Percentiles rank a stretch among this genome's conserved stretches.
Evolutionary conservation across 2,113 vertebrate genomes (phyloP).

Genomic region (Trachemys scripta): DNA sequence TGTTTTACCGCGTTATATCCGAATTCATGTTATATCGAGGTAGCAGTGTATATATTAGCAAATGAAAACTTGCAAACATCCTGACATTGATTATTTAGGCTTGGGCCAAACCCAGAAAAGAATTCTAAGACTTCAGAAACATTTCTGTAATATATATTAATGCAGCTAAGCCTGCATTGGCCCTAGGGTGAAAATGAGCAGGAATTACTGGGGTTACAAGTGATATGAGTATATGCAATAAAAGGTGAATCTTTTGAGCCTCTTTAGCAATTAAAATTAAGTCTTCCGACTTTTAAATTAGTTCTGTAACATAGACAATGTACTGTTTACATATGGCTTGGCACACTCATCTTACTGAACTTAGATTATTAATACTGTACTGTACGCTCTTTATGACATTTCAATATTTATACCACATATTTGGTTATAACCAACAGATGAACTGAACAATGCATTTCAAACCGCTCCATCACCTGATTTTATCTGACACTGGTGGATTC

Average conservation of each 20-base stretch:
- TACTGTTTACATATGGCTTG: background rate
- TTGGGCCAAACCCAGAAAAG: background rate
- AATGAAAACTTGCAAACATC: background rate
- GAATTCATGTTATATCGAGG: too few relatives aligned
- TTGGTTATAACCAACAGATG: background rate
- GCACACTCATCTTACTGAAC: background rate
- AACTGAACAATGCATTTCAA: background rate
- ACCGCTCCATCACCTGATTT: background rate
- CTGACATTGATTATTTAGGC: background rate
- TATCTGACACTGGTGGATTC: background rate
- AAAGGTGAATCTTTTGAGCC: conserved; percentile 2
- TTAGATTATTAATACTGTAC: conserved; percentile 14
- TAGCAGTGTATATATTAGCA: background rate
- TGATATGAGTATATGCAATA: background rate
- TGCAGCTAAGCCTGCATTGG: background rate
- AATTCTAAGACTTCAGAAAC: background rate
- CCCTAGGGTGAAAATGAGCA: conserved; percentile 38
- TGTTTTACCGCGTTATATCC: too few relatives aligned
- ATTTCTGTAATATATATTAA: background rate
- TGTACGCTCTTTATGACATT: background rate
- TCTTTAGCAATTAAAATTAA: background rate
- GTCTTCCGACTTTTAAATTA: background rate
- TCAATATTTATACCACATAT: background rate
- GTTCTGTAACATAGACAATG: conserved; percentile 13
- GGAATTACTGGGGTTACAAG: conserved; percentile 24